Percentiles rank a stretch among this genome's conserved stretches.
These are phyloP conservation scores for Monoplex corrugatus DNA, from an alignment of 2,888 invertebrate genomes.

Conservation along the genomic window DNA sequence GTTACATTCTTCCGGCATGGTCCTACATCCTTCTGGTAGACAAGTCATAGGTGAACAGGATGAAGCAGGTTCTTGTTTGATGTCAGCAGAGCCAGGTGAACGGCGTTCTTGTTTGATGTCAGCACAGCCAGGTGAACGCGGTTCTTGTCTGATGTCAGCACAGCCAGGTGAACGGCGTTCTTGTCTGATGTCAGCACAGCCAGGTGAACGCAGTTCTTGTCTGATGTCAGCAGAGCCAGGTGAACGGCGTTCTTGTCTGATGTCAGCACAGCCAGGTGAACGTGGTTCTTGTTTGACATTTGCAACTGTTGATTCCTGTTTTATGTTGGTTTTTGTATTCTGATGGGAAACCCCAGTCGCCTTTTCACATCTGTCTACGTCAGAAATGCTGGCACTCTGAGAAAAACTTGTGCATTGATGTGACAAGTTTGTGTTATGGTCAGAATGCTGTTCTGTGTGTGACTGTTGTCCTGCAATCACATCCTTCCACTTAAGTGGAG, in stretches of 20 bases:
- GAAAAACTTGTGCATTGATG: neutral
- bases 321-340: neutral
- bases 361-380: too few relatives aligned
- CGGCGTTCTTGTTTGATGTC: too few relatives aligned
- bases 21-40: too few relatives aligned
- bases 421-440: neutral
- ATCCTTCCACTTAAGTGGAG: neutral
- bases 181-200: too few relatives aligned
- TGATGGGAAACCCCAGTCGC: neutral
- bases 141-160: too few relatives aligned
- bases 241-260: neutral
- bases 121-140: too few relatives aligned
- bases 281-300: neutral
- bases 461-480: neutral
- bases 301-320: neutral
- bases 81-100: too few relatives aligned
- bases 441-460: neutral
- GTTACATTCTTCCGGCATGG: too few relatives aligned
- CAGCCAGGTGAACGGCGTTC: too few relatives aligned
- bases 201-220: neutral
- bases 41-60: too few relatives aligned
- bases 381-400: neutral
- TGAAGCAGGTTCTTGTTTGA: too few relatives aligned
- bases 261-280: neutral
- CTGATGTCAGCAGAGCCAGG: neutral